Conservation (phyloP, 2,113 vertebrate species). For the Chelonoidis abingdonii region DNA sequence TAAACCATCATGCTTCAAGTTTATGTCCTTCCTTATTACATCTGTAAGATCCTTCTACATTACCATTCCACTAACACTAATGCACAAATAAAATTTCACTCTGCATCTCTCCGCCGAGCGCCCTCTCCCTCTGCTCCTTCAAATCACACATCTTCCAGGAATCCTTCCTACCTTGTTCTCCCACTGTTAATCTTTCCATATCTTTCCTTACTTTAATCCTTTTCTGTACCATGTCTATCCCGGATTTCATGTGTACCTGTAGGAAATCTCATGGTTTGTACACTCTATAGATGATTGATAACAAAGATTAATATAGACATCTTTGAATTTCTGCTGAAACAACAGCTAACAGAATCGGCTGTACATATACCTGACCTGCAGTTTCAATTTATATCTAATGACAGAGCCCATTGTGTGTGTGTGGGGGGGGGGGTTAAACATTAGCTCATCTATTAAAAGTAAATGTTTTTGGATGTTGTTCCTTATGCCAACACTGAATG, state of each 20-base stretch:
- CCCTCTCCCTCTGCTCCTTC: conserved; percentile 17
- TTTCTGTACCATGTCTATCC: not conserved
- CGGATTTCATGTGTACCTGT: not conserved
- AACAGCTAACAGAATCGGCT: not conserved
- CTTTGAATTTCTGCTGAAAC: not conserved
- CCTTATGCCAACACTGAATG: not conserved
- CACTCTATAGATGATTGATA: not conserved
- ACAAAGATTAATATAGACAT: not conserved
- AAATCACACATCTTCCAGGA: conserved; percentile 57
- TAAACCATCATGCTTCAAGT: not conserved
- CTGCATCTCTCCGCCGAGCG: not conserved
- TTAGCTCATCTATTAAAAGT: not conserved
- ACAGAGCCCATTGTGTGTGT: not conserved
- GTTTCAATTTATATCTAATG: not conserved
- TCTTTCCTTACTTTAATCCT: conserved; percentile 20
- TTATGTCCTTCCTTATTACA: conserved; percentile 10
- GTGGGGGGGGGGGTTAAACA: not conserved
- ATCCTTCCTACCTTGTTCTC: conserved; percentile 20
- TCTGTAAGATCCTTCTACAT: conserved; percentile 10
- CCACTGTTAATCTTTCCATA: conserved; percentile 29
- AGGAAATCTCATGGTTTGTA: not conserved
- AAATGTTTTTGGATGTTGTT: not conserved
- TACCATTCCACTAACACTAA: conserved; percentile 30
- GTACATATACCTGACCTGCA: not conserved
- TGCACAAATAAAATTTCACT: not conserved